Evolutionary conservation across 2,113 vertebrate genomes (phyloP), one percentile per base, ranked within the genome.

Genomic region (Chloebia gouldiae): DNA sequence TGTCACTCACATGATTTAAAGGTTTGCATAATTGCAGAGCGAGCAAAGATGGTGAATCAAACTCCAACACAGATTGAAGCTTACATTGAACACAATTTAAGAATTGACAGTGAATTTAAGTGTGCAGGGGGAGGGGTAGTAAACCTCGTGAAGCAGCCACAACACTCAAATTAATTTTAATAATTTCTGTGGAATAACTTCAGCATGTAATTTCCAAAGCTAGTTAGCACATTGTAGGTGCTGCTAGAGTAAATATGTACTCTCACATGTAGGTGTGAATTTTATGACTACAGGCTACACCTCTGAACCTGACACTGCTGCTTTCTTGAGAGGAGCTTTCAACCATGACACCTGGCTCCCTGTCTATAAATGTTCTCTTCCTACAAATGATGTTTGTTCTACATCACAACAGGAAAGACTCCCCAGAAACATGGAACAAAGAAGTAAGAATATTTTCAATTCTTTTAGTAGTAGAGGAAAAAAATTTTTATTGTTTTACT

Each of bases 21-120:
- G 19, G 20, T 64, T 66, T 2, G 0, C 27, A 7, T 30, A 73
- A 70, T 0, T 4, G 15, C 9, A 65, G 37, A 61, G 18, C 0
- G 0, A 92, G 20, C 13, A 64, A 44, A 77, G 37, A 27, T 16
- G 49, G 39, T 28, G 28, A 77, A 70, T 57, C 20, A 31, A 76
- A 80, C 30, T 53, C 40, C 27, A 84, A 28, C 13, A 24, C 0
- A 4, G 22, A n/a, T 2, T 69, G 22, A 86, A 51, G 50, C 4
- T 54, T 51, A 56, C 12, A 40, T 1, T 30, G 8, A 21, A 33
- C 61, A 63, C n/a, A n/a, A n/a, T n/a, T n/a, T n/a, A n/a, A 81
- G 27, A 59, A 80, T n/a, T n/a, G 86, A 28, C 1, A 42, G n/a
- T 3, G 6, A 56, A 56, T 50, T 59, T 30, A 31, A 1, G 2